phyloP scores from a whole-genome alignment of 1,140 invertebrate species.

The Lucilia sericata region DNA sequence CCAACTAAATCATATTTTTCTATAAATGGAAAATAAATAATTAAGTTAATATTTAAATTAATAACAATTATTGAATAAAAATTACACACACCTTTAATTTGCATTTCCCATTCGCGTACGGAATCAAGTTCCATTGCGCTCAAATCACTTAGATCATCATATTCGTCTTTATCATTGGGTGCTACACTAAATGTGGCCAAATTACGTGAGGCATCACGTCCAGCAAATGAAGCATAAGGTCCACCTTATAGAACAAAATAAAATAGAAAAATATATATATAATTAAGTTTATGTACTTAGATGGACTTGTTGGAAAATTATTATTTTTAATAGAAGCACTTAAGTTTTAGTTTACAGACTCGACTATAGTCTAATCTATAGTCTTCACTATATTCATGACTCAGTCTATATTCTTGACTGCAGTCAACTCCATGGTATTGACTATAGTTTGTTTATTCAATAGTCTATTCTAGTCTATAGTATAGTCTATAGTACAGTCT shows the following conservation, averaged over 20 bases:
- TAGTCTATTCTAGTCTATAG: no score
- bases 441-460: no score
- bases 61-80: background rate
- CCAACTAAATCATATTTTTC: constrained; percentile 97
- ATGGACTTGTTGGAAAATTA: no score
- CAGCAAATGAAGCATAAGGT: constrained; percentile 93
- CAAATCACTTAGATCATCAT: constrained; percentile 96
- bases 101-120: constrained; percentile 95
- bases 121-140: constrained; percentile 88
- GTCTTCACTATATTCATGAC: no score
- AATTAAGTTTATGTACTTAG: no score
- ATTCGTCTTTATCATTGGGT: constrained; percentile 83
- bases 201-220: constrained; percentile 94
- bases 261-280: background rate
- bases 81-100: constrained; percentile 84
- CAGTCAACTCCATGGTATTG: no score
- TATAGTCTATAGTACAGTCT: no score
- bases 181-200: constrained; percentile 93
- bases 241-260: constrained; percentile 75
- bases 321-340: no score
- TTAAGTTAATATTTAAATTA: constrained; percentile 53
- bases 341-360: no score
- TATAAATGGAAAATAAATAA: constrained; percentile 69
- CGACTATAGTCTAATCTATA: no score
- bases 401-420: no score